Evolutionary conservation across 2,797 vertebrate species (phyloP), one percentile per base, ranked within the genome.

Genomic region (Dicrostonyx torquatus): DNA sequence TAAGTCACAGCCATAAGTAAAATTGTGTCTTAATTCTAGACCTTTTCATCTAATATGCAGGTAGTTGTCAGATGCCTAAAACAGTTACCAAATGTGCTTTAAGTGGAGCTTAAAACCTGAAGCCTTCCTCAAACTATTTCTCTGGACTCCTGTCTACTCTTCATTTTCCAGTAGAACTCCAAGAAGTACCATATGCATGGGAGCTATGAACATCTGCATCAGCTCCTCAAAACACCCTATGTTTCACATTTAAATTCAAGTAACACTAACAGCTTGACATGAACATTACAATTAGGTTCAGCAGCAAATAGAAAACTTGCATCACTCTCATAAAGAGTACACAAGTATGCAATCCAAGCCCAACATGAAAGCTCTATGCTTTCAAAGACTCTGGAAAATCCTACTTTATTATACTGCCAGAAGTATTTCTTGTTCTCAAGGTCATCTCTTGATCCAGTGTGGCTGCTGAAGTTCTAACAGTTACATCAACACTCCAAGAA

Each of bases 101-200:
- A 93, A 95, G 31, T 73, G 24, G 55, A 31, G 45, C 45, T 83
- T 94, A 91, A 92, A 89, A 92, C 87, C 15, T n/a, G 45, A 79
- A 79, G 15, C 29, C 78, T 95, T 92, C 76, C 70, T 87, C 43
- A 90, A 91, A 83, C 37, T 31, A n/a, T 92, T 92, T 77, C 73
- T 91, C 84, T 91, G 68, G 50, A 75, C n/a, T 29, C 34, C 13
- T 83, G 26, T 13, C 76, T 83, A 83, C 58, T 72, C 64, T 84
- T 83, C 22, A 29, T 45, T 60, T 68, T 84, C 50, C 72, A 55
- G 17, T 5, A 70, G 58, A 78, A 80, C 50, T 45, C 20, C 48
- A 87, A 87, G 89, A 3, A 94, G 50, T 62, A 34, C 20, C 37
- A 84, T 64, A 90, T 78, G 55, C 20, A 62, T 1, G 70, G 48